Conservation (phyloP, 2,113 vertebrate species). For the Penelope pileata region DNA sequence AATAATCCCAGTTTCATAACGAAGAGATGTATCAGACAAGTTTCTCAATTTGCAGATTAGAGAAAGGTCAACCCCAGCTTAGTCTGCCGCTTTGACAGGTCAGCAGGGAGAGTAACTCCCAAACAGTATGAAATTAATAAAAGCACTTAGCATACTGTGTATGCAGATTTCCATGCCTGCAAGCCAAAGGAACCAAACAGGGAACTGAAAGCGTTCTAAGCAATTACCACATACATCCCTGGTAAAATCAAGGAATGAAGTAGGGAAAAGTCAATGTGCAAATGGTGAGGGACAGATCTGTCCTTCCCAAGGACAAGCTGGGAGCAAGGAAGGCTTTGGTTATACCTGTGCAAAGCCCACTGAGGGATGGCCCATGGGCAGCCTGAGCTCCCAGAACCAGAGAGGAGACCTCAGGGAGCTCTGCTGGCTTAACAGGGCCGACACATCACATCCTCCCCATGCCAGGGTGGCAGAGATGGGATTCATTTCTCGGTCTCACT, state of each 20-base stretch:
- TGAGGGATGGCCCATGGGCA: too few species aligned
- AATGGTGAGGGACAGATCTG: background rate
- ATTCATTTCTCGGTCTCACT: background rate
- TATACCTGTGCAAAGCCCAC: background rate
- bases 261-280: background rate
- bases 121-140: slow-evolving; percentile 7
- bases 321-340: background rate
- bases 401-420: background rate
- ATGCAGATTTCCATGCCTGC: background rate
- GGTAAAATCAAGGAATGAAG: background rate
- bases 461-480: background rate
- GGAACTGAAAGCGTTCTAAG: background rate
- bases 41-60: slow-evolving; percentile 49
- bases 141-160: background rate
- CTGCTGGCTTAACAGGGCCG: background rate
- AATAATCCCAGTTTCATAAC: slow-evolving; percentile 57
- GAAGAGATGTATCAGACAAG: background rate
- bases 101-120: background rate
- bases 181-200: background rate
- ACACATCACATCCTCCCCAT: background rate
- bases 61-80: slow-evolving; percentile 1
- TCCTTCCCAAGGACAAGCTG: background rate
- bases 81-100: background rate
- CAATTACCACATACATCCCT: background rate
- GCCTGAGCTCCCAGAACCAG: background rate